Percentiles rank a stretch among this genome's conserved stretches.
phyloP scores from a whole-genome alignment of 2,113 vertebrate species.

The Echinops telfairi region DNA sequence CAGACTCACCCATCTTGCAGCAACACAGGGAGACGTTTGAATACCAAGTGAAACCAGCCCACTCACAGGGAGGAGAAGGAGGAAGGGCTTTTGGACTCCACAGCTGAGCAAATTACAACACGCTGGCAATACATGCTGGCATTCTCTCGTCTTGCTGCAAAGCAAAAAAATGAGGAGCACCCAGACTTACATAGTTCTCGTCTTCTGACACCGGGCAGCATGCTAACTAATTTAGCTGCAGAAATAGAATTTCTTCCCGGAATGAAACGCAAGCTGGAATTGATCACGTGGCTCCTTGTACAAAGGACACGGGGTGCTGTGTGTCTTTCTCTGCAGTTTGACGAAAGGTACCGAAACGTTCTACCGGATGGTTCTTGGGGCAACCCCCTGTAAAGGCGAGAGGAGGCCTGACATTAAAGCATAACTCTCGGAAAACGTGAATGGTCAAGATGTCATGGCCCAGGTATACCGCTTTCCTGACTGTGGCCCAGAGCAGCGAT shows the following conservation, averaged over 20 bases:
- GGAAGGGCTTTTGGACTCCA: conserved; percentile 64
- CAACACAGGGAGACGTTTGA: conserved; percentile 59
- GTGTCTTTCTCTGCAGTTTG: conserved; percentile 49
- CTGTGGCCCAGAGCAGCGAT: neutral
- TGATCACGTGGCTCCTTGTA: conserved; percentile 22
- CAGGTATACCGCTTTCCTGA: neutral
- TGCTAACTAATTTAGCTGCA: conserved; percentile 72
- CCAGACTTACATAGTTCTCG: conserved; percentile 55
- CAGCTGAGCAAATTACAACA: conserved; percentile 56
- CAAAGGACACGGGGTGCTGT: conserved; percentile 51
- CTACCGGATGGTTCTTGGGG: conserved; percentile 17
- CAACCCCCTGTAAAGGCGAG: conserved; percentile 61
- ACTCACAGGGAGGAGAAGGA: conserved; percentile 67
- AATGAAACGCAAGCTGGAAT: conserved; percentile 61
- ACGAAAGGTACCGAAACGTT: neutral
- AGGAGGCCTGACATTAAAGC: neutral
- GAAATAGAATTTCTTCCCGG: conserved; percentile 76
- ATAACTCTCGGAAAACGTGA: neutral
- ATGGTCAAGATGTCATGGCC: neutral
- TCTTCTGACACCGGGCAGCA: conserved; percentile 70
- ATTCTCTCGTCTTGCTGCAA: conserved; percentile 35
- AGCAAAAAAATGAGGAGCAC: conserved; percentile 28
- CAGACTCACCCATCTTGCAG: conserved; percentile 45
- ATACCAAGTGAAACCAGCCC: conserved; percentile 73
- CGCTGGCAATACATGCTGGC: conserved; percentile 52